Evolutionary conservation across 2,113 vertebrate genomes (phyloP), one percentile per base, ranked within the genome.

Genomic region (Pseudois nayaur): DNA sequence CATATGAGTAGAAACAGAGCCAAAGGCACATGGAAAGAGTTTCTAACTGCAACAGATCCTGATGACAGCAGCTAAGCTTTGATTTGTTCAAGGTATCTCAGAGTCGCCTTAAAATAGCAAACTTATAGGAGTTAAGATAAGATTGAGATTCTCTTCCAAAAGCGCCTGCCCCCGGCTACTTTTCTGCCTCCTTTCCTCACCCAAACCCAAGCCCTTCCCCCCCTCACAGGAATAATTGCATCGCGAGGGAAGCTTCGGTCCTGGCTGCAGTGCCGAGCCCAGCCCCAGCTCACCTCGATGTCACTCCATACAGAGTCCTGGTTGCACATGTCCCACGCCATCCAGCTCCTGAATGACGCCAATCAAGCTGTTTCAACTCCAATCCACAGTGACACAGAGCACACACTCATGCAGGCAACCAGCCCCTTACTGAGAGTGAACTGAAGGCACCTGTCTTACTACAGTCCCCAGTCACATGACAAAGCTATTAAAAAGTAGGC

Each of bases 241-340:
- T 95, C 94, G 71, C 94, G 97, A 45, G 92, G 45, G 93, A 79
- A 89, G 74, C 97, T 74, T 31, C 52, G 74, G 50, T 91, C 57
- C 95, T 86, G 91, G 86, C 97, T 94, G 96, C 97, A 98, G 25
- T 96, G 54, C 98, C 92, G 93, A 96, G 98, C 99, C 99, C 99
- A 99, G 99, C 99, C 99, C 99, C 95, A 82, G 99, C 99, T 99
- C 99, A 99, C 99, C 99, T 99, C 99, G 97, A 99, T 99, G 98
- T 99, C 99, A 98, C 99, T 99, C 99, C 99, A 99, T 98, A 99
- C 99, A 99, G 99, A 99, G 99, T 99, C 99, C 99, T 99, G 99
- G 99, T 99, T 99, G 99, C 99, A 99, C 99, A 99, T 99, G 99
- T 99, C 99, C 99, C 99, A 99, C 99, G 99, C 99, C 99, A 99